Evolutionary conservation across 1,140 invertebrate genomes (phyloP).

Genomic region (Drosophila sturtevanti): DNA sequence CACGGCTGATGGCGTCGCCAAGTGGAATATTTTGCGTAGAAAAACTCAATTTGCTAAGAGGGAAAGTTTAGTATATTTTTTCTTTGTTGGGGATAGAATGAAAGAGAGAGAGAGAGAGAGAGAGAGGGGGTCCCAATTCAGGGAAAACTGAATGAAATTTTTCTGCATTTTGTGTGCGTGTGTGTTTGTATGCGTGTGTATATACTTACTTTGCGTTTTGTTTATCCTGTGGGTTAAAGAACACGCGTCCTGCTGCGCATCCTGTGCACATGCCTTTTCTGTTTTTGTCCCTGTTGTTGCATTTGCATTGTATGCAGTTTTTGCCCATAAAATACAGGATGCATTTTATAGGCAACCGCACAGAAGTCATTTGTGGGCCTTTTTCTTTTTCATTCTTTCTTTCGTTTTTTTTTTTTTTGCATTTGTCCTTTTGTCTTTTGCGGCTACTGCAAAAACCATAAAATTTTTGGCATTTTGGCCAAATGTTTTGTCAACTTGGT

Average conservation of each 20-base stretch:
- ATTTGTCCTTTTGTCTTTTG: slow-evolving; percentile 2
- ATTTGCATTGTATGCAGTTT: slow-evolving; percentile 41
- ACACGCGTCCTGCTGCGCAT: slow-evolving; percentile 52
- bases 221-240: slow-evolving; percentile 12
- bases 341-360: slow-evolving; percentile 56
- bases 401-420: too few relatives aligned
- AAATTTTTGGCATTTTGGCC: slow-evolving; percentile 11
- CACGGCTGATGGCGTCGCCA: slow-evolving; percentile 1
- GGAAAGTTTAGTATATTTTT: not conserved
- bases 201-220: too few relatives aligned
- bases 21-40: slow-evolving; percentile 60
- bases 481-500: slow-evolving; percentile 40
- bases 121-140: not conserved
- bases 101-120: too few relatives aligned
- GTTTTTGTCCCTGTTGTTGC: not conserved
- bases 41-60: slow-evolving; percentile 61
- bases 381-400: not conserved
- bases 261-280: slow-evolving; percentile 31
- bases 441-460: slow-evolving; percentile 41
- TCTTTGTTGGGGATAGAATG: not conserved
- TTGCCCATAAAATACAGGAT: slow-evolving; percentile 49
- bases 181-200: not conserved
- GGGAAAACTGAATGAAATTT: slow-evolving; percentile 31
- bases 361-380: slow-evolving; percentile 57
- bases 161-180: slow-evolving; percentile 16